Evolutionary conservation across 2,888 invertebrate species (phyloP).

Genomic region (Rhogogaster chlorosoma): DNA sequence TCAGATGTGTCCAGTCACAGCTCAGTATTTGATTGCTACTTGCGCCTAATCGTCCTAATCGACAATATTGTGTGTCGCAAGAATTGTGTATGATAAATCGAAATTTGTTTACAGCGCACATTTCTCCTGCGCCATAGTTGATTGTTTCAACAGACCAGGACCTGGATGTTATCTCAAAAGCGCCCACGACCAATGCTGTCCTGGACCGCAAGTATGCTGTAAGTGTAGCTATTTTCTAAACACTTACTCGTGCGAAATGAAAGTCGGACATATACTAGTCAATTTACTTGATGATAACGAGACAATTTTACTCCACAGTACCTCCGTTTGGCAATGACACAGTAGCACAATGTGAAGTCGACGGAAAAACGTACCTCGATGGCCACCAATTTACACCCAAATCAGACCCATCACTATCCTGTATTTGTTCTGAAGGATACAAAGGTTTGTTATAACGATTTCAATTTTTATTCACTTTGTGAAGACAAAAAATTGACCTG

Average conservation of each 20-base stretch:
- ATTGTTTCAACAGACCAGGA: slow-evolving; percentile 57
- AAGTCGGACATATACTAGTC: too few relatives aligned
- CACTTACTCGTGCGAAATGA: too few relatives aligned
- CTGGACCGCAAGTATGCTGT: slow-evolving; percentile 63
- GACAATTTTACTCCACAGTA: too few relatives aligned
- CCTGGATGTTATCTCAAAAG: slow-evolving; percentile 61
- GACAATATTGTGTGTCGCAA: background rate
- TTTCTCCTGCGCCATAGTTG: slow-evolving; percentile 64
- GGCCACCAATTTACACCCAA: slow-evolving; percentile 63
- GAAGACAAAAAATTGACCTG: too few relatives aligned
- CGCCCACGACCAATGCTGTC: slow-evolving; percentile 59
- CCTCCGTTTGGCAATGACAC: slow-evolving; percentile 52
- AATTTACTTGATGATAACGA: too few relatives aligned
- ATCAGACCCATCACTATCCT: slow-evolving; percentile 60
- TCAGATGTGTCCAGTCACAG: too few relatives aligned
- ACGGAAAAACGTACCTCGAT: slow-evolving; percentile 65
- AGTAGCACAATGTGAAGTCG: slow-evolving; percentile 63
- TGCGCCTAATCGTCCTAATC: too few relatives aligned
- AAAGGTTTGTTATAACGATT: slow-evolving; percentile 55
- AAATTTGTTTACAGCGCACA: slow-evolving; percentile 56
- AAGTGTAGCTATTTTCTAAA: slow-evolving; percentile 59
- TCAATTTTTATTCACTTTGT: background rate
- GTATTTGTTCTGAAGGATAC: slow-evolving; percentile 64
- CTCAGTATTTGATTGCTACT: background rate
- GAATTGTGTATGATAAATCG: background rate